Percentiles rank a stretch among this genome's conserved stretches.
Conservation (phyloP, 2,113 vertebrate genomes). For the Myrmecophaga tridactyla region DNA sequence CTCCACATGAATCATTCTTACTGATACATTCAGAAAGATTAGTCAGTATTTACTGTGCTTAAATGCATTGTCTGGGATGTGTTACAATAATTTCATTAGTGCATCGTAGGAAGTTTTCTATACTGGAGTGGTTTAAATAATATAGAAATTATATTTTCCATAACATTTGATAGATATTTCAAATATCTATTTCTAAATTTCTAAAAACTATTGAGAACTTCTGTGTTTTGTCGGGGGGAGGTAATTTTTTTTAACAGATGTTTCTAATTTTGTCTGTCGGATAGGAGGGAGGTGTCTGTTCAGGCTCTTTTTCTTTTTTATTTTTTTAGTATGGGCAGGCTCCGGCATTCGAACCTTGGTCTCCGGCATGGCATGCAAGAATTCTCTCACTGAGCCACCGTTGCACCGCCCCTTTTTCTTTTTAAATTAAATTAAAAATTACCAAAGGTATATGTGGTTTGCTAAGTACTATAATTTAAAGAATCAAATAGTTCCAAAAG, state of each 20-base stretch:
- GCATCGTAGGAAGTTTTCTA: constrained; percentile 3
- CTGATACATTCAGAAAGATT: background rate
- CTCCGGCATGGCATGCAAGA: too few species aligned
- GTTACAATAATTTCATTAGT: background rate
- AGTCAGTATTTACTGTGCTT: background rate
- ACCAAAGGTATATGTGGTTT: background rate
- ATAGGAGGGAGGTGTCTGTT: background rate
- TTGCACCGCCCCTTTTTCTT: too few species aligned
- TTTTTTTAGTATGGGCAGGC: too few species aligned
- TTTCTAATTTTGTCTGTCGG: background rate
- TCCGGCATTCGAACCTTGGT: too few species aligned
- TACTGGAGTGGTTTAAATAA: background rate
- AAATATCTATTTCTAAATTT: too few species aligned
- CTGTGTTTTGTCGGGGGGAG: background rate
- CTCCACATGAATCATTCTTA: background rate
- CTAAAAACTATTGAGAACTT: background rate
- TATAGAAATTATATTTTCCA: constrained; percentile 8
- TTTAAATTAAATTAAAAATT: background rate
- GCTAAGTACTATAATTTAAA: background rate
- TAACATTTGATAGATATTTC: background rate
- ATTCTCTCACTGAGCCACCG: too few species aligned
- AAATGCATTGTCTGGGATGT: background rate
- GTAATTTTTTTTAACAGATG: background rate
- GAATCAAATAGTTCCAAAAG: background rate
- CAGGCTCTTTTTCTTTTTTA: background rate